These are phyloP conservation scores for Simalia tracyae DNA, from an alignment of 2,797 vertebrate species.

Conservation along the genomic window DNA sequence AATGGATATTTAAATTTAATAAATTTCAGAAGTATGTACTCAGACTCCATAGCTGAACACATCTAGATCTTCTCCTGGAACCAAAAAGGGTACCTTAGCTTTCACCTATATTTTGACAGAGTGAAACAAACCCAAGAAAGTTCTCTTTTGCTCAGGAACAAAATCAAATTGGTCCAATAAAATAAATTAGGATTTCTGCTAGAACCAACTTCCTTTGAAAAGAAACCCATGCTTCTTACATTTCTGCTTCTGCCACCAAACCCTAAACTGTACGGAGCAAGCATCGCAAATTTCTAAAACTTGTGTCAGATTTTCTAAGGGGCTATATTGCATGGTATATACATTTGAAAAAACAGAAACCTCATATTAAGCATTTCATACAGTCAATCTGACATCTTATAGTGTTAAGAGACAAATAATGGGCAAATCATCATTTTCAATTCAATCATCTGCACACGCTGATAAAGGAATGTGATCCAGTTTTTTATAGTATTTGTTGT, in stretches of 20 bases:
- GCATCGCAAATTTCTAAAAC: neutral
- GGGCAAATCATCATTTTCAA: constrained; percentile 10
- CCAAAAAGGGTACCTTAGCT: neutral
- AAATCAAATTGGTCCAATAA: neutral
- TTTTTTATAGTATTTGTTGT: constrained; percentile 37
- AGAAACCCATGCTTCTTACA: neutral
- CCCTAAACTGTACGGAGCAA: neutral
- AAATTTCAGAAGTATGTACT: neutral
- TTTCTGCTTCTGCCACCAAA: neutral
- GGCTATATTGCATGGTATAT: neutral
- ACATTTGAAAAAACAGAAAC: constrained; percentile 27
- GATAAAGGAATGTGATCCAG: neutral
- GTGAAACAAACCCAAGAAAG: neutral
- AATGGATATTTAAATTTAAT: neutral
- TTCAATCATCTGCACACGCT: neutral
- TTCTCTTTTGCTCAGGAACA: neutral
- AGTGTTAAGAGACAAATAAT: neutral
- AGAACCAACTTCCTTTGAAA: neutral
- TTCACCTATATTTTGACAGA: neutral
- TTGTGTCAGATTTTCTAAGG: neutral
- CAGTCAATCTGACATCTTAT: constrained; percentile 6
- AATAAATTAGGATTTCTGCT: neutral
- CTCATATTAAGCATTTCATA: constrained; percentile 35
- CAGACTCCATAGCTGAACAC: too few relatives aligned
- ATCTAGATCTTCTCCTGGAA: too few relatives aligned